Evolutionary conservation across 2,797 vertebrate genomes (phyloP).

Genomic region (Neostethus bicornis): DNA sequence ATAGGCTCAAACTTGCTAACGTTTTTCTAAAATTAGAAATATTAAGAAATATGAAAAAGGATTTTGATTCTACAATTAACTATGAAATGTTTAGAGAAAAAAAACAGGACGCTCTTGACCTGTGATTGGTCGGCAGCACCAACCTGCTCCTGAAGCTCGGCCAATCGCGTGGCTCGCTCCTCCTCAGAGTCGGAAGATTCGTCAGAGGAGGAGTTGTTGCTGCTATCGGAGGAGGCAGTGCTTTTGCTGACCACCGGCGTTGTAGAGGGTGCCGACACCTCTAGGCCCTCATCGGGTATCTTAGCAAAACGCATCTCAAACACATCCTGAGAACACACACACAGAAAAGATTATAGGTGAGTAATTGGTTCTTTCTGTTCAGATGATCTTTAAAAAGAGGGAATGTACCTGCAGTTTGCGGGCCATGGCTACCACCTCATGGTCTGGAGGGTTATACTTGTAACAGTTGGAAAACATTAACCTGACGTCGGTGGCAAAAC

Average conservation of each 20-base stretch:
- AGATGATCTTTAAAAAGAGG: neutral
- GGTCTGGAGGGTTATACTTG: constrained; percentile 98
- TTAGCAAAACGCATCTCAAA: constrained; percentile 98
- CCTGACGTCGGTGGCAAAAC: constrained; percentile 94
- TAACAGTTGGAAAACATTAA: constrained; percentile 99
- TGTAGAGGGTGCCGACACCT: constrained; percentile 79
- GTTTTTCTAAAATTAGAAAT: constrained; percentile 14
- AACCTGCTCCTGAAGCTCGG: constrained; percentile 98
- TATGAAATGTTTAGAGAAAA: constrained; percentile 46
- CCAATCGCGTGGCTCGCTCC: constrained; percentile 92
- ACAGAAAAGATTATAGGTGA: too few relatives aligned
- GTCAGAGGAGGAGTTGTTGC: constrained; percentile 91
- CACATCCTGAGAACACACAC: constrained; percentile 84
- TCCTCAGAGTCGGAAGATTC: constrained; percentile 96
- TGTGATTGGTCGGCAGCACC: constrained; percentile 75
- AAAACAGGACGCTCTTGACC: constrained; percentile 70
- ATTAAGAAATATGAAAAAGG: constrained; percentile 8
- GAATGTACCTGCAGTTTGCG: constrained; percentile 77
- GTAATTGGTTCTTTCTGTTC: neutral
- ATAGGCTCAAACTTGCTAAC: neutral
- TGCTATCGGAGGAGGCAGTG: constrained; percentile 93
- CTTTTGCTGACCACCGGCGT: constrained; percentile 91
- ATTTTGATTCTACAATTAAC: constrained; percentile 10
- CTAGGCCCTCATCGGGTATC: constrained; percentile 93
- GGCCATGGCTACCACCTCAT: constrained; percentile 93